Base-by-base conservation (phyloP, 2,888 invertebrate species). In the Scaptodrosophila latifasciaeformis region DNA sequence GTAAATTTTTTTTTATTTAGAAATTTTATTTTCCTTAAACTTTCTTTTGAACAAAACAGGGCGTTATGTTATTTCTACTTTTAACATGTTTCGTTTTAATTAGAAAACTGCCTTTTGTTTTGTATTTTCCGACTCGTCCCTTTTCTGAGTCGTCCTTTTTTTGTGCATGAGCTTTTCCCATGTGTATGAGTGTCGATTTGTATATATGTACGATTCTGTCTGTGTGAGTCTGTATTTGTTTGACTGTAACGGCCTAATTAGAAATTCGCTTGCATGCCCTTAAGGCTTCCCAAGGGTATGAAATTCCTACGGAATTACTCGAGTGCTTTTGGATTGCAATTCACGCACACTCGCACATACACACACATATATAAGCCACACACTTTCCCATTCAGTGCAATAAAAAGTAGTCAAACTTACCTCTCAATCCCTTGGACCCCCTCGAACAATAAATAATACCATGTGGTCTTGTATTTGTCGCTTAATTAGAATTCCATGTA, bases 401-500 rank as follows among this genome's bases (percentile, higher is more conserved):
- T 10, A 12, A 6, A 13, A 10, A 13, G 34, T 15, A 34, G 10
- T n/a, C n/a, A n/a, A 49, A 55, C 55, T 62, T 49, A 49, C 55
- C 54, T 55, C 62, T 24, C 42, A 17, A 46, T 58, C n/a, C n/a
- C n/a, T n/a, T n/a, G 37, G 18, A 29, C 24, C 48, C 9, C 45
- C n/a, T n/a, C 48, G 35, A 49, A 43, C 60, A 66, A 68, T 71
- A 71, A 65, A 67, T 76, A 72, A 67, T 76, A 34, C 29, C 31
- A 40, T 35, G 49, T 46, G 43, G 54, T 61, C 47, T 55, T 60
- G 34, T 49, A 56, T 72, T 60, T 67, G 60, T 60, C 59, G 56
- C 61, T 56, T 74, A 72, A 74, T 74, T 76, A 67, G 66, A 72
- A 68, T 70, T 61, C 67, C 66, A 54, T 54, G 54, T 62, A 39